Base-by-base conservation (phyloP, 2,113 vertebrate species). In the Psittacus erithacus region DNA sequence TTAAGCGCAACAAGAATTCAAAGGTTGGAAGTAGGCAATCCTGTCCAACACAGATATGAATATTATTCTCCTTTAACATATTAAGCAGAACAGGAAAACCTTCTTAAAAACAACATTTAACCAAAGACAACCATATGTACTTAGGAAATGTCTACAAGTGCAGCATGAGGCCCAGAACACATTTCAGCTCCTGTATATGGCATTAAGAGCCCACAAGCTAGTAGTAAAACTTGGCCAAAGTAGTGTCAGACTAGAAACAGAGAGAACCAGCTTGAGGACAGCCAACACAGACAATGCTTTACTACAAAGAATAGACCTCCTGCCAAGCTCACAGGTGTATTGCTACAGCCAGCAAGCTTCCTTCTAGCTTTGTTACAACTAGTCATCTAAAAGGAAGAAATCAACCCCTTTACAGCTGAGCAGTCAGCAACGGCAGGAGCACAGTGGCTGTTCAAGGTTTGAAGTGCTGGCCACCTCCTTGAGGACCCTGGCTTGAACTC, bases 61-160 rank as follows among this genome's bases (percentile, higher is more conserved):
- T 6, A 13, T 28, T 68, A 31, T 24, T 79, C 35, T 78, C 47
- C 47, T 91, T n/a, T 53, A 93, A 43, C 8, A 35, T 28, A 18
- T n/a, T 60, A 33, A 85, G 33, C 53, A 86, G 23, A 89, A 28
- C 20, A 52, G 35, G 44, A 86, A 86, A 93, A 69, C 9, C 22
- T 52, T 13, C n/a, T 59, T 60, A 35, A 73, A 55, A 88, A 24
- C 62, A 82, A 50, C 50, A 82, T 71, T 78, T 75, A 81, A 84
- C 5, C 31, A 81, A 3, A 28, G 52, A 38, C 23, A 65, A 77
- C 22, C 31, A 55, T 24, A 65, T 0, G 0, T 5, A 64, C 82
- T 33, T 16, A 52, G 31, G 29, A 91, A 68, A 79, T 1, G 1
- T 10, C 47, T 87, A 10, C 18, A 64, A 52, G 13, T 17, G 27